These are phyloP conservation scores for Reinhardtius hippoglossoides DNA, from an alignment of 2,113 vertebrate species.

Conservation along the genomic window DNA sequence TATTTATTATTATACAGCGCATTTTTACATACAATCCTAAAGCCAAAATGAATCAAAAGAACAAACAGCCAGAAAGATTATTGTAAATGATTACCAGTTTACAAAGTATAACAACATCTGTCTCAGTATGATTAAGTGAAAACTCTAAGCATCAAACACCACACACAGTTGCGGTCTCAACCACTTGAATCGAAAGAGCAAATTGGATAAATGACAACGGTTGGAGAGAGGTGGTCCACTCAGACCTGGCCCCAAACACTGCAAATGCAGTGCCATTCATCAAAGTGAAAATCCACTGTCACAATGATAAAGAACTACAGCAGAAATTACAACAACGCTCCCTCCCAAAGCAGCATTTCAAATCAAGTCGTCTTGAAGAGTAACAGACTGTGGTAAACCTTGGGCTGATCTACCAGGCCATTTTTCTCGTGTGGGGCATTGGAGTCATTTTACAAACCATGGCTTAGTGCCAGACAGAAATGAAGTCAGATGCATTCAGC, in stretches of 20 bases:
- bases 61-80: neutral
- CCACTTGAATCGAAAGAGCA: conserved; percentile 36
- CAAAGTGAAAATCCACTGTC: conserved; percentile 38
- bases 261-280: conserved; percentile 44
- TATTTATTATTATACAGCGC: conserved; percentile 14
- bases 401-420: conserved; percentile 36
- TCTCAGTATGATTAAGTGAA: neutral
- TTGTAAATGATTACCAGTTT: conserved; percentile 1
- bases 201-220: conserved; percentile 52
- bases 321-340: conserved; percentile 43
- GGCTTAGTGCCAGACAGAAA: conserved; percentile 70
- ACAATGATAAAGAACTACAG: conserved; percentile 49
- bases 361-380: conserved; percentile 38
- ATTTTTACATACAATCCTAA: neutral
- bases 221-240: conserved; percentile 43
- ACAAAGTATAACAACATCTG: conserved; percentile 11
- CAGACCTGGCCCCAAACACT: conserved; percentile 28
- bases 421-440: conserved; percentile 57
- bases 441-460: conserved; percentile 75
- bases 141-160: conserved; percentile 29
- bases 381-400: conserved; percentile 46
- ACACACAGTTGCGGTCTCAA: conserved; percentile 8
- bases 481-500: conserved; percentile 62
- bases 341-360: conserved; percentile 44
- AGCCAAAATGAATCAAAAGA: neutral